A percentile compares a stretch with the other conserved stretches of the same genome.
These are phyloP conservation scores for Chaetodon trifascialis DNA, from an alignment of 2,113 vertebrate species.

Conservation along the genomic window DNA sequence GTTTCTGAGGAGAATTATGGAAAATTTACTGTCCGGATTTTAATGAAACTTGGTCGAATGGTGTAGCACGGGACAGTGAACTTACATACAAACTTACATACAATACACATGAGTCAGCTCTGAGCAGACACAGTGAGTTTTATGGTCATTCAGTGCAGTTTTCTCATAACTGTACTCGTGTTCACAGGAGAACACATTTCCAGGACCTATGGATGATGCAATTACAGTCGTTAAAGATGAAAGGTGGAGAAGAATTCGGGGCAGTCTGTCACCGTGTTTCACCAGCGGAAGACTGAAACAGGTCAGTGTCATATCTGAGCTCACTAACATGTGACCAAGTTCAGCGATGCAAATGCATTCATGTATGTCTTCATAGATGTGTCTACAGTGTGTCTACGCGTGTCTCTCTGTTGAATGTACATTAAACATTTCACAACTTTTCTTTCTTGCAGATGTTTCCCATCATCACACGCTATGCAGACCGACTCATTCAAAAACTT, in stretches of 20 bases:
- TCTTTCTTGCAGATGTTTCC: conserved; percentile 71
- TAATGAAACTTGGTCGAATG: too few relatives aligned
- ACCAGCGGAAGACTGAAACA: conserved; percentile 85
- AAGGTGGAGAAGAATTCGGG: conserved; percentile 83
- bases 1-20: too few relatives aligned
- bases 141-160: neutral
- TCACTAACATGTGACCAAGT: neutral
- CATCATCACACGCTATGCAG: conserved; percentile 66
- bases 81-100: neutral
- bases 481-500: conserved; percentile 69
- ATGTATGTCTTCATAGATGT: neutral
- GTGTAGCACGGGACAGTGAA: too few relatives aligned
- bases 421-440: neutral
- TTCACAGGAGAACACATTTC: conserved; percentile 19
- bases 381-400: neutral
- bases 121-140: too few relatives aligned
- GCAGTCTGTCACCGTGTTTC: conserved; percentile 82
- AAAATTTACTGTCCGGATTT: too few relatives aligned
- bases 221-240: conserved; percentile 78
- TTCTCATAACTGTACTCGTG: neutral
- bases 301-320: conserved; percentile 50
- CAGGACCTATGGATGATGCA: conserved; percentile 70
- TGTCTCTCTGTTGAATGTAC: neutral
- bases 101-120: neutral
- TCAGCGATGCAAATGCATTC: neutral